Conservation (phyloP, 1,140 invertebrate genomes). For the Drusus annulatus region DNA sequence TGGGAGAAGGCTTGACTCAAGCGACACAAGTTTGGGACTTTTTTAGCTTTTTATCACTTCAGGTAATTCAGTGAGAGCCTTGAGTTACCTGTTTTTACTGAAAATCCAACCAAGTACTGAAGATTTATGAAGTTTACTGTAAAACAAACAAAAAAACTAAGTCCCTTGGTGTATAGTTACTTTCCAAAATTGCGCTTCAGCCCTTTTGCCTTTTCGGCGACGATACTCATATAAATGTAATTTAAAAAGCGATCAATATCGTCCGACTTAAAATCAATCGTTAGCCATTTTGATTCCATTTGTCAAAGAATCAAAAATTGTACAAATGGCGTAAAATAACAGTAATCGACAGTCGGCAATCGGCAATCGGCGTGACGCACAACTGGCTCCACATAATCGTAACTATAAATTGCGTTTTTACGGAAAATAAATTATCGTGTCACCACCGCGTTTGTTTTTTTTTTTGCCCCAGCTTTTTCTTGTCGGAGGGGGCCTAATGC, state of each 20-base stretch:
- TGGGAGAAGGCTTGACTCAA: too few relatives aligned
- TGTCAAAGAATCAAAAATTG: conserved; percentile 15
- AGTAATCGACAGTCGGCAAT: conserved; percentile 35
- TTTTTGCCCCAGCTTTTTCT: conserved; percentile 40
- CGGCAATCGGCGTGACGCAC: conserved; percentile 46
- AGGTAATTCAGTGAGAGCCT: too few relatives aligned
- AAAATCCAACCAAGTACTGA: too few relatives aligned
- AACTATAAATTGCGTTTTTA: conserved; percentile 57
- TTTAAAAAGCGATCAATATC: background rate
- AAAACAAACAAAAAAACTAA: too few relatives aligned
- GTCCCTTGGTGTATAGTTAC: too few relatives aligned
- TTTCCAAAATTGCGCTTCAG: too few relatives aligned
- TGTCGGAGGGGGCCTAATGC: background rate
- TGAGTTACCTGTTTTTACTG: too few relatives aligned
- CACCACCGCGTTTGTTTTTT: conserved; percentile 53
- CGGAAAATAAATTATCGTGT: conserved; percentile 58
- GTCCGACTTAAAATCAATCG: conserved; percentile 6
- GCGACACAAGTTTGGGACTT: too few relatives aligned
- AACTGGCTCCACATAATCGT: conserved; percentile 55
- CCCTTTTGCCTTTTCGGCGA: too few relatives aligned
- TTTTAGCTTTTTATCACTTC: too few relatives aligned
- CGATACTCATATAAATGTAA: too few relatives aligned
- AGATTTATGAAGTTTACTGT: too few relatives aligned
- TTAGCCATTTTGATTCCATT: conserved; percentile 22
- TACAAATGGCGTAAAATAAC: conserved; percentile 34